Evolutionary conservation across 1,140 invertebrate species (phyloP).

Genomic region (Rhynchophorus ferrugineus): DNA sequence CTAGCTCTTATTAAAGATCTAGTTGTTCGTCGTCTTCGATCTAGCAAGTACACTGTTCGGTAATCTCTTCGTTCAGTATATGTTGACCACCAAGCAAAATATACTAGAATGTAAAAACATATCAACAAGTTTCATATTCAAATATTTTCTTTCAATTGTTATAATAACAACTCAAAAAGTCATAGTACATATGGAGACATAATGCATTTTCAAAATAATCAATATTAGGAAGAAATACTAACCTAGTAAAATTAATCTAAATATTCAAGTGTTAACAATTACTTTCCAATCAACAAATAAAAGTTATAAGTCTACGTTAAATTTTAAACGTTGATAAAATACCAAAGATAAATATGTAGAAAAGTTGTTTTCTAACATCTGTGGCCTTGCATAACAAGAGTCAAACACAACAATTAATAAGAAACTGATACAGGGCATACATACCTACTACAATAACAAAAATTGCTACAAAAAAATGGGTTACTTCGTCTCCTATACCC

Average conservation of each 20-base stretch:
- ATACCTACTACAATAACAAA: constrained; percentile 51
- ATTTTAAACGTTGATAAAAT: no score
- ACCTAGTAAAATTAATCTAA: no score
- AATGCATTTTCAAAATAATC: no score
- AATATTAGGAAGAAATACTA: no score
- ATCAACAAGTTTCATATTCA: constrained; percentile 17
- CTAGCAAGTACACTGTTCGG: constrained; percentile 33
- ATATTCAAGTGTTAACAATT: no score
- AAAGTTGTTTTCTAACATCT: background rate
- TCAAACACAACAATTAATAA: no score
- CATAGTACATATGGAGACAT: no score
- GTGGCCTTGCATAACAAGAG: background rate
- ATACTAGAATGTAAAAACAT: constrained; percentile 12
- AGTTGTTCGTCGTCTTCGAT: constrained; percentile 26
- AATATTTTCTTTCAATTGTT: background rate
- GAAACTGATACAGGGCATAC: constrained; percentile 4
- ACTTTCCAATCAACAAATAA: no score
- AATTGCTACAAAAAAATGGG: constrained; percentile 59
- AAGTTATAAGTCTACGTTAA: no score
- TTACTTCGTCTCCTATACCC: constrained; percentile 76
- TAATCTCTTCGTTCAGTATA: constrained; percentile 31
- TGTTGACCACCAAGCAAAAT: constrained; percentile 36
- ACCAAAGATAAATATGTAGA: background rate
- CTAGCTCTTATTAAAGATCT: constrained; percentile 13
- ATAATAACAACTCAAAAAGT: no score